Base-by-base conservation (phyloP, 2,113 vertebrate species). In the Cyanoderma ruficeps region DNA sequence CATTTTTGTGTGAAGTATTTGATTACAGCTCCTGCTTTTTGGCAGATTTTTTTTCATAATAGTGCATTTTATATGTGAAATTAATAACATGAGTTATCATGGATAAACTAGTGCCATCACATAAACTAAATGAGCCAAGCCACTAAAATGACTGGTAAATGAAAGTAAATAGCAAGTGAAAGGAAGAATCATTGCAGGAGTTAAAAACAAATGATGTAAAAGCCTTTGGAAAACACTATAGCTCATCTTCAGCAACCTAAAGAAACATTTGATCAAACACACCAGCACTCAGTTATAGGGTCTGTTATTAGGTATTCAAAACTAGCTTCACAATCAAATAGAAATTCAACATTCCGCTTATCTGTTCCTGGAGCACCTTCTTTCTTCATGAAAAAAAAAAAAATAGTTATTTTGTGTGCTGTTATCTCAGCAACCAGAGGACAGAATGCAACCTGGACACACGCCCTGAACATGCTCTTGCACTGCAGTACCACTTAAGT, bases 101-200 rank as follows among this genome's bases (percentile, higher is more conserved):
- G 42, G 64, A 84, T 87, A 97, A 96, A 93, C 63, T 91, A 63
- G 68, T 80, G 33, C 24, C 65, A 80, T 60, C 76, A 90, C 55
- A 70, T 15, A 59, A 90, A 70, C 75, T 88, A 72, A 91, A 95
- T 87, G 37, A 59, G 72, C 64, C n/a, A 59, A 37, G 41, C 31
- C 70, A 20, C n/a, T 95, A 50, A 94, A 93, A 90, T 59, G 33
- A 10, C 37, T 77, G 47, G 63, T 57, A 79, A 93, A 84, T 64
- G 44, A 74, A 89, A 56, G 64, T 28, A 81, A 82, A 61, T 0
- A 1, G 31, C 12, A 3, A 89, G 69, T 61, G 15, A 72, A 92
- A 92, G 41, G 50, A 16, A 60, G 17, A 87, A 65, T 67, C 35
- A 78, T 74, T 68, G 20, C n/a, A 67, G 20, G 39, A 89, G 24